Conservation (phyloP, 1,140 invertebrate genomes). For the Heterodera schachtii region DNA sequence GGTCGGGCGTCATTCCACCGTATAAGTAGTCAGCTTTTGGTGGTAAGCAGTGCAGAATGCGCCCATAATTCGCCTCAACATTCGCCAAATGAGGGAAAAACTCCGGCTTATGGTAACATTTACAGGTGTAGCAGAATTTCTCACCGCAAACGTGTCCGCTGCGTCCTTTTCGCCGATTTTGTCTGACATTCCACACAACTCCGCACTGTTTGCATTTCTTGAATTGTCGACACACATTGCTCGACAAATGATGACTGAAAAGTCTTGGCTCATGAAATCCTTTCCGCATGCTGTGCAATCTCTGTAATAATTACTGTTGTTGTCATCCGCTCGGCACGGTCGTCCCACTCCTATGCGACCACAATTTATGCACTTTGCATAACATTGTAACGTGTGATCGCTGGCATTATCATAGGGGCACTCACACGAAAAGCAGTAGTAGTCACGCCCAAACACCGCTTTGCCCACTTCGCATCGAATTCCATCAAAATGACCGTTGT, state of each 20-base stretch:
- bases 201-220: not conserved
- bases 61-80: constrained; percentile 5
- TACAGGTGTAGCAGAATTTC: not conserved
- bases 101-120: not conserved
- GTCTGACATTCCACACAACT: not conserved
- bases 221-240: not conserved
- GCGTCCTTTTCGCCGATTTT: not conserved
- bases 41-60: not conserved
- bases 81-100: not conserved
- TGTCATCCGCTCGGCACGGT: no score
- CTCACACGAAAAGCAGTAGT: no score
- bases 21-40: constrained; percentile 18
- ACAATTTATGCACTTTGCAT: no score
- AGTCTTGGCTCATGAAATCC: not conserved
- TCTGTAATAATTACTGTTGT: no score
- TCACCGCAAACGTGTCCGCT: not conserved
- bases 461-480: no score
- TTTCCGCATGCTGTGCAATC: no score
- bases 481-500: not conserved
- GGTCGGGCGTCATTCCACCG: constrained; percentile 10
- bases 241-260: not conserved
- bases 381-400: no score
- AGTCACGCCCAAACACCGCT: no score
- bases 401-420: no score
- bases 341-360: no score